Conservation (phyloP, 2,113 vertebrate species). For the Phylloscopus trochiloides region DNA sequence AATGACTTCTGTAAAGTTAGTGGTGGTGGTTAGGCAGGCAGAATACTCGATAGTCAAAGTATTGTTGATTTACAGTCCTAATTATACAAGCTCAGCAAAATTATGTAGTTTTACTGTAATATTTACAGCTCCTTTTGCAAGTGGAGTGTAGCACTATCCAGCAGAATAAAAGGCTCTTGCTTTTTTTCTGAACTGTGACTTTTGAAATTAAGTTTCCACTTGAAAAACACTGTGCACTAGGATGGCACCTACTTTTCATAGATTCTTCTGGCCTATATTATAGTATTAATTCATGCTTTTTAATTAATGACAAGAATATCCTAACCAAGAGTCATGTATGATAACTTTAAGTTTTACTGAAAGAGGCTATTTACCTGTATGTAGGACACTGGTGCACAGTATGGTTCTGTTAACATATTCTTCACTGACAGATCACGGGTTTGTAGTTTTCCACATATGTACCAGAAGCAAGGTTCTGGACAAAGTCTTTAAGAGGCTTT, state of each 20-base stretch:
- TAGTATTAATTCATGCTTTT: not conserved
- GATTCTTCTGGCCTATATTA: not conserved
- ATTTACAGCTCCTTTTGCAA: not conserved
- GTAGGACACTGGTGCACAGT: not conserved
- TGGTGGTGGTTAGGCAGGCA: not conserved
- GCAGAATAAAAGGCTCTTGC: not conserved
- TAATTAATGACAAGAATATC: not conserved
- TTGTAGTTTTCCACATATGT: not conserved
- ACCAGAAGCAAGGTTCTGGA: not conserved
- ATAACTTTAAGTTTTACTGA: not conserved
- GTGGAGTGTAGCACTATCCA: not conserved
- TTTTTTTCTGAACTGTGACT: not conserved
- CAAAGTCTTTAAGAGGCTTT: not conserved
- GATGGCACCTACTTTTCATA: not conserved
- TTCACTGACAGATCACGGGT: not conserved
- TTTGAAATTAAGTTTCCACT: not conserved
- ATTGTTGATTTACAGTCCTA: not conserved
- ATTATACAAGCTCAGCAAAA: not conserved
- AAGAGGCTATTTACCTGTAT: not conserved
- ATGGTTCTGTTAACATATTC: not conserved
- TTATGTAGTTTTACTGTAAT: not conserved
- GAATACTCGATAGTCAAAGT: not conserved
- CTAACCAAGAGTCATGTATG: not conserved
- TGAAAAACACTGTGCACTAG: not conserved
- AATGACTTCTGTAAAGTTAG: not conserved